Base-by-base conservation (phyloP, 2,888 invertebrate genomes). In the Stictocephala bisonia region DNA sequence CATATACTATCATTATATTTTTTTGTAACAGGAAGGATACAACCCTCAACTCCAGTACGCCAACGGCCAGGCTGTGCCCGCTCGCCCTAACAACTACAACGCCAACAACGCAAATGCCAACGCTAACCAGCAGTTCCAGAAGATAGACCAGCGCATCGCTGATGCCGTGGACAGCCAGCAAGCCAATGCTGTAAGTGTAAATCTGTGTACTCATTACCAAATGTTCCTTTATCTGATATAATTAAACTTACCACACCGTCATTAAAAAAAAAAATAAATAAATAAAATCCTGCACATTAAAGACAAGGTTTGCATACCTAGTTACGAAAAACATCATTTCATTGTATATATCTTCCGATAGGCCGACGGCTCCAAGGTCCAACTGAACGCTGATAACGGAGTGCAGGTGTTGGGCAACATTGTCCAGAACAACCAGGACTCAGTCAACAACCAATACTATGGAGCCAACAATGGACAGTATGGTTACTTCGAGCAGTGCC, bases 361-460 rank as follows among this genome's bases (percentile, higher is more conserved):
- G 86, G 77, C 79, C 20, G 83, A 86, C 74, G 89, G 89, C 56
- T 85, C 86, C 24, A 85, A 85, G 76, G 82, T 91, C 67, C 85
- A 88, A 78, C 84, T 92, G 24, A 87, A 86, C 79, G 85, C 87
- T 29, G 87, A 89, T 18, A 87, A 90, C 76, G 87, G 89, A 58
- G 84, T 92, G 77, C 87, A 91, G 80, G 84, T 87, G 72, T 85
- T 93, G 71, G 92, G 90, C 60, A 87, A 88, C 79, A 79, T 91
- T 64, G 86, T 93, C 78, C 89, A 91, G 83, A 87, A 88, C 53
- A 90, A 89, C 79, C 86, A 86, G n/a, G 88, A 88, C 76, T 90
- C 90, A 77, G 85, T 88, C 20, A 88, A 91, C 82, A 81, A 81
- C 44, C 81, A 84, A 60, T 85, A 83, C 83, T 92, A 91, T 81